phyloP scores from a whole-genome alignment of 2,113 vertebrate species.

The Emydocephalus ijimae region DNA sequence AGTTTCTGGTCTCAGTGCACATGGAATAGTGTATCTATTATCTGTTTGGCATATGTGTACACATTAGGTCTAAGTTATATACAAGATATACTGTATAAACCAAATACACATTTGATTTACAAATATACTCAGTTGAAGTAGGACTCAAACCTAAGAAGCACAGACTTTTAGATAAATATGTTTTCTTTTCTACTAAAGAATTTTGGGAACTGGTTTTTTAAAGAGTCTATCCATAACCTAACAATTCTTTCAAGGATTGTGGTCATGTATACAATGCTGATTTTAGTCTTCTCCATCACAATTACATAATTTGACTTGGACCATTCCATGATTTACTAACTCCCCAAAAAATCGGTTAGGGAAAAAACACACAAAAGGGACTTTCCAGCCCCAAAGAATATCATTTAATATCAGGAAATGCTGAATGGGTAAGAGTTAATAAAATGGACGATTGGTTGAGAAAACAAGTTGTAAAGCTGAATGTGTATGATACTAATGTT shows the following conservation, averaged over 20 bases:
- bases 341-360: not conserved
- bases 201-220: not conserved
- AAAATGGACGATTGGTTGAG: not conserved
- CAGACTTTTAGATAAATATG: not conserved
- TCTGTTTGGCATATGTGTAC: not conserved
- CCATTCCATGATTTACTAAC: not conserved
- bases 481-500: not conserved
- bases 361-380: not conserved
- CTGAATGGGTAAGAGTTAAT: not conserved
- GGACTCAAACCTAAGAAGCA: not conserved
- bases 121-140: not conserved
- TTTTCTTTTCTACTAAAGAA: not conserved
- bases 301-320: not conserved
- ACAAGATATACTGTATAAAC: not conserved
- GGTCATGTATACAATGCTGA: not conserved
- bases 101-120: not conserved
- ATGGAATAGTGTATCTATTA: not conserved
- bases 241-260: not conserved
- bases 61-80: not conserved
- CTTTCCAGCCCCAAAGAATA: not conserved
- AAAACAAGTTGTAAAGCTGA: not conserved
- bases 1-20: not conserved
- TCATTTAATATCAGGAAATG: not conserved
- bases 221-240: not conserved
- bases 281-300: not conserved